Base-by-base conservation (phyloP, 2,113 vertebrate species). In the Channa argus region DNA sequence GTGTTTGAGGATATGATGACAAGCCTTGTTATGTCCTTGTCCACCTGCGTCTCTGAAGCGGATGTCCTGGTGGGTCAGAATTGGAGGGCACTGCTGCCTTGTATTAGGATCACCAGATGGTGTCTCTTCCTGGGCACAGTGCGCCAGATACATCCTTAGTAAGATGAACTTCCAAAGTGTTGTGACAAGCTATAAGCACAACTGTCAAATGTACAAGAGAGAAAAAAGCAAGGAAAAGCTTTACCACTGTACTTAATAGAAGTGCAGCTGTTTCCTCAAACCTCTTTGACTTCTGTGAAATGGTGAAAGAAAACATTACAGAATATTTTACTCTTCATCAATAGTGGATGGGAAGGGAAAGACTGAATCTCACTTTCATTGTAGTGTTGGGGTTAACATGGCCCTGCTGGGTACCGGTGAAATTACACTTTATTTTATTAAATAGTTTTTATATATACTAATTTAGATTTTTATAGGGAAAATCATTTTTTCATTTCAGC, bases 191-290 rank as follows among this genome's bases (percentile, higher is more conserved):
- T 52, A 53, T 63, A 65, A 84, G 71, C 73, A 34, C 52, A 6
- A 63, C 80, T 76, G 87, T 87, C 84, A 76, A 77, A 75, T 53
- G 43, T 63, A 75, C 53, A n/a, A 64, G 55, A 65, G 53, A 46
- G 44, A 67, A 41, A 58, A 60, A 44, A 71, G 58, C 14, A 80
- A 78, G 91, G 88, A 90, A 91, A 85, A 70, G 81, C 86, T 77
- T 59, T 66, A 56, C 72, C 80, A 74, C 68, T 72, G 74, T 47
- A 73, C 77, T 86, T 76, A 49, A 56, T 66, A 86, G 79, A 85
- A 79, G 60, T 60, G 65, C 89, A 94, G 93, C 88, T 93, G 93
- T 92, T 93, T 94, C 92, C 93, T 92, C 64, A 58, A 87, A 86
- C 69, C 79, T 56, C 54, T 79, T 61, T 77, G 63, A 72, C 55